Base-by-base conservation (phyloP, 2,113 vertebrate genomes). In the Psilopsiagon aymara region DNA sequence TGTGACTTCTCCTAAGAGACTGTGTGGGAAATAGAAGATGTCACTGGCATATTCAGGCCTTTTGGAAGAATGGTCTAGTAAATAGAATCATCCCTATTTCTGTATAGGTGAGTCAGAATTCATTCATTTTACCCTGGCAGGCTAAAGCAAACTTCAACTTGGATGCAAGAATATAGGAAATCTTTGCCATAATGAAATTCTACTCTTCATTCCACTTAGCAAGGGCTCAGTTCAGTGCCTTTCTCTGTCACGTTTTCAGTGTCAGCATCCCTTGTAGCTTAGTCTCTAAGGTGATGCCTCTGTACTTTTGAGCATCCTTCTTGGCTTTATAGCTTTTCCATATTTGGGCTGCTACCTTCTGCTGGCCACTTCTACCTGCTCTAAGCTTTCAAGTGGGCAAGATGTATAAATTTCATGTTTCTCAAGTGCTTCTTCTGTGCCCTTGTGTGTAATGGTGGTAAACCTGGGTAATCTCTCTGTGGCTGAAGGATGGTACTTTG, bases 1-100 rank as follows among this genome's bases (percentile, higher is more conserved):
- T 62, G 43, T 92, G 82, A 71, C 60, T 87, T 97, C 94, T 96
- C 73, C 62, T 88, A 66, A 70, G 85, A 94, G 66, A 55, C 35
- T 55, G 8, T 49, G 63, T 79, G 71, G 39, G 69, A 97, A 96
- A 76, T 80, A 43, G 71, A 95, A 93, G 76, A 27, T 89, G 55
- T 86, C 9, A 8, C 11, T 71, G 55, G 43, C 60, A 31, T 92
- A 47, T 89, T 73, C 88, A 62, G 78, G 67, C 66, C 75, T 74
- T 90, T 68, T 67, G 89, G 44, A 94, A 93, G 51, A 93, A 66
- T 44, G 39, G 16, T 31, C 47, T 76, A 39, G 66, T 96, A 78
- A 94, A 76, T 60, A 88, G 62, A 75, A 82, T 82, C 11, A 69
- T 53, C 62, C 35, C 52, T 13, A 9, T 59, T 95, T 85, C 76